These are phyloP conservation scores for Apis laboriosa DNA, from an alignment of 1,140 invertebrate genomes.

Conservation along the genomic window DNA sequence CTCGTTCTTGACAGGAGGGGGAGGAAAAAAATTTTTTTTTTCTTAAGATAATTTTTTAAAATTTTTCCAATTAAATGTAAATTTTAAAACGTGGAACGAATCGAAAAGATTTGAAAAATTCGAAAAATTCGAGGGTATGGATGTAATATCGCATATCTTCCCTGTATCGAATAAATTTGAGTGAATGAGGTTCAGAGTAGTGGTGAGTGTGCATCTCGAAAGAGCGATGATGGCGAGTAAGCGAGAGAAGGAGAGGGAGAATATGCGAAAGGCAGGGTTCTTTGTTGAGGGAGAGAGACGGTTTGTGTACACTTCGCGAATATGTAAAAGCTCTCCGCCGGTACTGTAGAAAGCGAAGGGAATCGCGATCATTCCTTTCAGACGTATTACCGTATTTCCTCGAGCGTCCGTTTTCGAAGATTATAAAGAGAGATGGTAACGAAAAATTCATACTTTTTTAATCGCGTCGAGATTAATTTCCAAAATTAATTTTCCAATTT, in stretches of 20 bases:
- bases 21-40: too few species aligned
- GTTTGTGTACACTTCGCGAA: neutral
- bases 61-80: too few species aligned
- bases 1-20: too few species aligned
- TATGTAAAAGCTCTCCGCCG: constrained; percentile 1
- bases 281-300: constrained; percentile 2
- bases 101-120: too few species aligned
- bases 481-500: too few species aligned
- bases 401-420: too few species aligned
- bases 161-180: neutral
- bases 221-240: constrained; percentile 1
- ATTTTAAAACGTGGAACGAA: too few species aligned
- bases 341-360: neutral
- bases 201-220: neutral
- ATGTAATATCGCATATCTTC: too few species aligned
- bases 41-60: too few species aligned
- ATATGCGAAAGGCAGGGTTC: neutral
- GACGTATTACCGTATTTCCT: neutral
- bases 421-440: neutral
- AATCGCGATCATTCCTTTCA: constrained; percentile 15
- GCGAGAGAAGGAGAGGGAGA: neutral
- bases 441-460: too few species aligned
- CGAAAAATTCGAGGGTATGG: too few species aligned
- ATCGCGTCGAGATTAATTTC: too few species aligned
- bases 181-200: neutral